A percentile compares a stretch with the other conserved stretches of the same genome.
phyloP scores from a whole-genome alignment of 2,797 vertebrate genomes.

The Acipenser oxyrinchus region DNA sequence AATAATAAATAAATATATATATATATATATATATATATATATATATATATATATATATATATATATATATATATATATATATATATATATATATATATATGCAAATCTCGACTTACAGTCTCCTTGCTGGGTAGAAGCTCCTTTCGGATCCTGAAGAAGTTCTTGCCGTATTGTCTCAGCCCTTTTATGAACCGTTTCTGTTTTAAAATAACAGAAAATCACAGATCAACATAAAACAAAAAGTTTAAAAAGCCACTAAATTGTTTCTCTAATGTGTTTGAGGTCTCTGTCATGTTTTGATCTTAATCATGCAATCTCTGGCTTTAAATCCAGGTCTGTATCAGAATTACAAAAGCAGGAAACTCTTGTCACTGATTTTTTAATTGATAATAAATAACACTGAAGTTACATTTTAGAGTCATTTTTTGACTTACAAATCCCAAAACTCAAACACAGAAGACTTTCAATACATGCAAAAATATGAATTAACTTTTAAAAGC shows the following conservation, averaged over 20 bases:
- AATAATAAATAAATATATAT: no score
- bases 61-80: no score
- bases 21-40: no score
- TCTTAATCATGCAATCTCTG: neutral
- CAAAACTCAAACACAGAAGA: no score
- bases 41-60: no score
- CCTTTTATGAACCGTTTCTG: conserved; percentile 99
- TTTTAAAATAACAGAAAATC: conserved; percentile 29
- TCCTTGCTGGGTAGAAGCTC: conserved; percentile 98
- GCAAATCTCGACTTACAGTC: conserved; percentile 69
- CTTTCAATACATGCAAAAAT: conserved; percentile 23
- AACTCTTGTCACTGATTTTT: conserved; percentile 13
- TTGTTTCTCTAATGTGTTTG: neutral
- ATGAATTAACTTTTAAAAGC: conserved; percentile 41
- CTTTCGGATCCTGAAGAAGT: conserved; percentile 99
- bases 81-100: neutral
- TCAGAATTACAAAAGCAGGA: conserved; percentile 43
- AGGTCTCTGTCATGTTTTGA: conserved; percentile 1
- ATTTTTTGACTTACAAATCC: no score
- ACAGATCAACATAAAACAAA: conserved; percentile 26
- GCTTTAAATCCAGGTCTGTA: conserved; percentile 38
- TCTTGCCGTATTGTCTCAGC: conserved; percentile 95
- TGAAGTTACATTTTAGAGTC: conserved; percentile 30
- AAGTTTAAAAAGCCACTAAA: neutral
- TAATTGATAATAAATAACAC: conserved; percentile 28